Percentiles rank a stretch among this genome's conserved stretches.
These are phyloP conservation scores for Eubucco bourcierii DNA, from an alignment of 2,113 vertebrate genomes.

Conservation along the genomic window DNA sequence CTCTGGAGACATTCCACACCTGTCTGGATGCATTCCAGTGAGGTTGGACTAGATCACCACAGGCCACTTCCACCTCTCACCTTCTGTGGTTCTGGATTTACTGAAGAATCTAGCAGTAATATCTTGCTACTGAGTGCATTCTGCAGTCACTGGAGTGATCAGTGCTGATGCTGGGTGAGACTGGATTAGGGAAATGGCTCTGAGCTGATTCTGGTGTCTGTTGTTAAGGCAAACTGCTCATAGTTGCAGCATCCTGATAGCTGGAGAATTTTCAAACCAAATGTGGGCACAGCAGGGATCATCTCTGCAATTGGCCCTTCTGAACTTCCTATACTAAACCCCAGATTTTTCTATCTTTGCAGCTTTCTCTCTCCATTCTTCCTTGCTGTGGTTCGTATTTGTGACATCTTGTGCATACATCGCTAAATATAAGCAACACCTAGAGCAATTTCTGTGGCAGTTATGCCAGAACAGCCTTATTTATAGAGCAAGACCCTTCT, in stretches of 20 bases:
- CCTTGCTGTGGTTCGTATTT: background rate
- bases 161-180: background rate
- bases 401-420: background rate
- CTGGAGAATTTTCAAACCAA: background rate
- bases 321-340: background rate
- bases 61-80: too few species aligned
- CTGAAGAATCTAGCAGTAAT: background rate
- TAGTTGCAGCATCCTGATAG: background rate
- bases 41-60: too few species aligned
- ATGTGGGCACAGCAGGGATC: background rate
- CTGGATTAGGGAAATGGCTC: background rate
- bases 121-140: background rate
- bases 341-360: background rate
- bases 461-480: constrained; percentile 6
- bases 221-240: background rate
- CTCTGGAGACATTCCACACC: too few species aligned
- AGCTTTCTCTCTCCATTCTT: background rate
- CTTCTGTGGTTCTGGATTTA: background rate
- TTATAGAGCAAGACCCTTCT: background rate
- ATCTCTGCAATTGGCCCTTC: background rate
- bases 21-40: too few species aligned
- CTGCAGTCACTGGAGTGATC: background rate
- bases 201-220: background rate
- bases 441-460: background rate
- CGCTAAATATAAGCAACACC: background rate